phyloP scores from a whole-genome alignment of 2,113 vertebrate genomes.

The Megaptera novaeangliae region DNA sequence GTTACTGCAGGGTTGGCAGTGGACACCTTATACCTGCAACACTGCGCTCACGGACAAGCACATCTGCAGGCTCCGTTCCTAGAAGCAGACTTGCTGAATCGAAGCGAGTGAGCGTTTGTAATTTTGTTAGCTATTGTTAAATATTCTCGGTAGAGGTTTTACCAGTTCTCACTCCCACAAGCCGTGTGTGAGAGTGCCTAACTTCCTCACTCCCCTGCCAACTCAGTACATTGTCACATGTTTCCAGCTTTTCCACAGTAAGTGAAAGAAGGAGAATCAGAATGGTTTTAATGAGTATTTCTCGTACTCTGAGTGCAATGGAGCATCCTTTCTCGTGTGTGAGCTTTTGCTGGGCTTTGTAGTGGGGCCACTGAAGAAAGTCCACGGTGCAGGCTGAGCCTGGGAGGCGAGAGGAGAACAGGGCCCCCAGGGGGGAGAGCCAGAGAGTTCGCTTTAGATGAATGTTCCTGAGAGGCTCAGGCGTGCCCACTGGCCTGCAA shows the following conservation, averaged over 20 bases:
- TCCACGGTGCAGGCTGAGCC: background rate
- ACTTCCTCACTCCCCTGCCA: background rate
- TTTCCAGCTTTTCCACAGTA: background rate
- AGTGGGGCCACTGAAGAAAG: background rate
- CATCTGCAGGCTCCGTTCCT: background rate
- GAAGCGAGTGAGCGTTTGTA: background rate
- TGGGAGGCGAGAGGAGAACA: background rate
- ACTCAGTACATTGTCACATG: background rate
- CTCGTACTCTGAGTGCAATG: background rate
- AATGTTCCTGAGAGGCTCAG: background rate
- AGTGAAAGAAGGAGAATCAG: slow-evolving; percentile 1
- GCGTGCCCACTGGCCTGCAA: background rate
- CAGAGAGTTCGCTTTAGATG: background rate
- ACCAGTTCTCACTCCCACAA: background rate
- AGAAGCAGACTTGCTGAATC: background rate
- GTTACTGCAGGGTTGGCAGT: background rate
- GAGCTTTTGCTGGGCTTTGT: background rate
- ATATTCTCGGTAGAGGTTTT: background rate
- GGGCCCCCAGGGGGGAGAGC: background rate
- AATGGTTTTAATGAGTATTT: slow-evolving; percentile 21
- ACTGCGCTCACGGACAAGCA: background rate
- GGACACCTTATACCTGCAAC: background rate
- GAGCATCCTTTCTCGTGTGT: background rate
- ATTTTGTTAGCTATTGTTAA: slow-evolving; percentile 2
- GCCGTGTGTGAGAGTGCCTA: background rate